phyloP scores from a whole-genome alignment of 2,888 invertebrate species.

The Phyllotreta striolata region DNA sequence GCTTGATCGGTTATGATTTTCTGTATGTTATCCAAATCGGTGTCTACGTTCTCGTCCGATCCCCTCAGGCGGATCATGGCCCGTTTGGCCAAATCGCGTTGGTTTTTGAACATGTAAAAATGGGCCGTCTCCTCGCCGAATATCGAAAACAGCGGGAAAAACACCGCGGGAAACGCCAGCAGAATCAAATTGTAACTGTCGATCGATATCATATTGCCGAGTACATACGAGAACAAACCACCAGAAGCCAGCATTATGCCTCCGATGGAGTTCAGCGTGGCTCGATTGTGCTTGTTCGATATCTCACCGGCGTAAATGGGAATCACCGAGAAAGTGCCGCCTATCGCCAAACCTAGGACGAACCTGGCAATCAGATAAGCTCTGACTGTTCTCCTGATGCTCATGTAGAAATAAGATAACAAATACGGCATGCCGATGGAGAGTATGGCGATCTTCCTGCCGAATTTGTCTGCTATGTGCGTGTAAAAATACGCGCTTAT shows the following conservation, averaged over 20 bases:
- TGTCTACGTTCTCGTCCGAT: conserved; percentile 15
- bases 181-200: conserved; percentile 66
- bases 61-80: conserved; percentile 61
- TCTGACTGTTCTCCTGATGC: conserved; percentile 62
- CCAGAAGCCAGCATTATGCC: conserved; percentile 77
- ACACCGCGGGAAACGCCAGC: conserved; percentile 63
- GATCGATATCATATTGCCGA: conserved; percentile 78
- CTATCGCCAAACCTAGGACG: conserved; percentile 69
- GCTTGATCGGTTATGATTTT: conserved; percentile 23
- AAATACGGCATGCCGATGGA: conserved; percentile 72
- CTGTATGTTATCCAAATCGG: conserved; percentile 23
- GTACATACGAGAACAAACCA: conserved; percentile 71
- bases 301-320: conserved; percentile 91
- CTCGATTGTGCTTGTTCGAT: conserved; percentile 79
- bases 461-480: conserved; percentile 69
- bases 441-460: conserved; percentile 73
- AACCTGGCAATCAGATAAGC: conserved; percentile 65
- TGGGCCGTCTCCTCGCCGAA: conserved; percentile 80
- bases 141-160: conserved; percentile 74
- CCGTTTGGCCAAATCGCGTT: conserved; percentile 68
- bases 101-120: conserved; percentile 69
- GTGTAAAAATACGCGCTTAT: conserved; percentile 76
- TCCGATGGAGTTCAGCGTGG: conserved; percentile 82
- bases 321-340: conserved; percentile 75
- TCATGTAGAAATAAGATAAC: conserved; percentile 73